A percentile compares a stretch with the other conserved stretches of the same genome.
These are phyloP conservation scores for Orius insidiosus DNA, from an alignment of 1,140 invertebrate genomes.

Conservation along the genomic window DNA sequence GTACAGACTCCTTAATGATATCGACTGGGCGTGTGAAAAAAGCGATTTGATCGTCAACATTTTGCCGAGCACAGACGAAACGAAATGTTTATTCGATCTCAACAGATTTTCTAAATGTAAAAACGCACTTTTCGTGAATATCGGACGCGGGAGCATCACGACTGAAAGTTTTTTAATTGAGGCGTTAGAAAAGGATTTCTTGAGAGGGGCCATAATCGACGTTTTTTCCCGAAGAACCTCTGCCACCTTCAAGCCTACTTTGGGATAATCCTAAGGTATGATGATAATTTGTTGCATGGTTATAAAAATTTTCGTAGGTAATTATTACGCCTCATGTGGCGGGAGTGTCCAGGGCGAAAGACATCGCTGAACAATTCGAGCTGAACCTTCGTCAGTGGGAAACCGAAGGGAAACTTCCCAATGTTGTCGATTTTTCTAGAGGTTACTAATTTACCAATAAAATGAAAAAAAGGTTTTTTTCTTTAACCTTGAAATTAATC, in stretches of 20 bases:
- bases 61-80: constrained; percentile 34
- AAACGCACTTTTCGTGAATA: constrained; percentile 34
- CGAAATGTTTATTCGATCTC: constrained; percentile 29
- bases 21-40: constrained; percentile 28
- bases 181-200: constrained; percentile 35
- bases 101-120: constrained; percentile 19
- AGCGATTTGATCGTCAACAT: constrained; percentile 40
- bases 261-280: constrained; percentile 32
- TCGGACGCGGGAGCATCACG: constrained; percentile 37
- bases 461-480: no score
- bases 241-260: constrained; percentile 29
- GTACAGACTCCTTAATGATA: constrained; percentile 23
- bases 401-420: not conserved
- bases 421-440: not conserved
- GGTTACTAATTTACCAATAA: constrained; percentile 16
- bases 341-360: constrained; percentile 26
- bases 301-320: constrained; percentile 24
- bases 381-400: not conserved
- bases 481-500: no score
- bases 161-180: constrained; percentile 31
- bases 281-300: constrained; percentile 13
- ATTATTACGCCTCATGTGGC: constrained; percentile 38
- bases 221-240: constrained; percentile 38
- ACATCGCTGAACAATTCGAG: constrained; percentile 28
- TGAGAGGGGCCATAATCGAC: constrained; percentile 38